Percentiles rank a stretch among this genome's conserved stretches.
Evolutionary conservation across 92 coral and sea anemone genomes (phyloP).

Genomic region (Metridium senile): DNA sequence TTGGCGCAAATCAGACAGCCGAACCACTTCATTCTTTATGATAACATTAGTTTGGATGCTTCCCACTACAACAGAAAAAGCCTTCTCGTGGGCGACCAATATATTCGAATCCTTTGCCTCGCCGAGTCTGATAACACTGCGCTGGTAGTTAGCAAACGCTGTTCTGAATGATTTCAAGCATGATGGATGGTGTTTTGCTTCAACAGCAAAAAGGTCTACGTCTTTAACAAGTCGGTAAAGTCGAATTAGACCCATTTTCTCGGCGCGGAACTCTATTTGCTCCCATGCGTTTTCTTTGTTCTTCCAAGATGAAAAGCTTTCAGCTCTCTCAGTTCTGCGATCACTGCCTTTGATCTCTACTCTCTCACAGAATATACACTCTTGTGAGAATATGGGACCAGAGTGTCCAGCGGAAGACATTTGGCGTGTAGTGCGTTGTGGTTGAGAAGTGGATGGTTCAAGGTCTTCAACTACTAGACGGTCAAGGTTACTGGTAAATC

Average conservation of each 20-base stretch:
- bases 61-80: neutral
- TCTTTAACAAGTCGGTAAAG: neutral
- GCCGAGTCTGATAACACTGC: neutral
- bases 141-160: neutral
- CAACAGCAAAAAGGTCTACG: conserved; percentile 4
- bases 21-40: conserved; percentile 2
- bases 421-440: neutral
- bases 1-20: conserved; percentile 35
- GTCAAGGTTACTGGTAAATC: neutral
- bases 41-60: conserved; percentile 22
- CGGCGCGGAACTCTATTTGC: conserved; percentile 22
- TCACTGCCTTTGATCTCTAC: conserved; percentile 15
- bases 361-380: conserved; percentile 41
- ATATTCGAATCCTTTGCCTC: conserved; percentile 22
- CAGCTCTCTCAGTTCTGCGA: neutral
- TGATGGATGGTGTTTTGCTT: neutral
- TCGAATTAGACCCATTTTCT: neutral
- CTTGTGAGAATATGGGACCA: conserved; percentile 13
- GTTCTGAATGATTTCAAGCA: conserved; percentile 28
- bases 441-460: neutral
- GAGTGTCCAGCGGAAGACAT: conserved; percentile 12
- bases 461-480: neutral
- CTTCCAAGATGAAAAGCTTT: neutral
- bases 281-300: neutral
- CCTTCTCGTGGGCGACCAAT: neutral